Conservation (phyloP, 2,797 vertebrate species). For the Molothrus ater region DNA sequence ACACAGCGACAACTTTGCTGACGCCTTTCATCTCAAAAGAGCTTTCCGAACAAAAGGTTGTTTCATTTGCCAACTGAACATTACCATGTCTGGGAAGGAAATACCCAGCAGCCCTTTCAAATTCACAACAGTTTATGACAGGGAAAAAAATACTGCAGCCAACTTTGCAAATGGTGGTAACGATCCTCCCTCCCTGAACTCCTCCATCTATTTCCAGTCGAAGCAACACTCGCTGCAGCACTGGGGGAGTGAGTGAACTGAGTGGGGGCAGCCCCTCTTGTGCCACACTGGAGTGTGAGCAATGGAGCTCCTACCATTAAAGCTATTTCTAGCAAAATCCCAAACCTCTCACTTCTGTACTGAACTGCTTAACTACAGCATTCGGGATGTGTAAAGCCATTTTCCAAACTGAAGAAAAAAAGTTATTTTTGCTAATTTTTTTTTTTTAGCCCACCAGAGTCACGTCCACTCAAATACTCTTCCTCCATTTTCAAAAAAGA, state of each 20-base stretch:
- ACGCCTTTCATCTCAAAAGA: slow-evolving; percentile 40
- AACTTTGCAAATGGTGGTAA: not conserved
- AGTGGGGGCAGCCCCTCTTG: not conserved
- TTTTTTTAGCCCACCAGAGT: not conserved
- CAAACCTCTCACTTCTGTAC: not conserved
- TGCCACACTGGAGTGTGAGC: not conserved
- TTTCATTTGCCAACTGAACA: slow-evolving; percentile 36
- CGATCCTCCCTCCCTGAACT: not conserved
- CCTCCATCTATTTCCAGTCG: not conserved
- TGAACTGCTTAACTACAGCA: not conserved
- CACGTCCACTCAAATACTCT: not conserved
- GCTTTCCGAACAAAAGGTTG: not conserved
- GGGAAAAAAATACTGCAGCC: not conserved
- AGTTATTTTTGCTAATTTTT: not conserved
- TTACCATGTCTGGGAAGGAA: not conserved
- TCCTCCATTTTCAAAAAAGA: not conserved
- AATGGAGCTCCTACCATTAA: not conserved
- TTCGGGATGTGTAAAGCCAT: not conserved
- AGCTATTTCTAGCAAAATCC: not conserved
- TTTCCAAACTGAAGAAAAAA: not conserved
- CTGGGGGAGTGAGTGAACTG: not conserved
- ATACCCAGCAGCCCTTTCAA: not conserved
- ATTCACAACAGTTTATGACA: slow-evolving; percentile 34
- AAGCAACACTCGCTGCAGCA: not conserved
- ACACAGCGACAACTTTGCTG: not conserved